Evolutionary conservation across 2,113 vertebrate genomes (phyloP).

Genomic region (Coregonus clupeaformis): DNA sequence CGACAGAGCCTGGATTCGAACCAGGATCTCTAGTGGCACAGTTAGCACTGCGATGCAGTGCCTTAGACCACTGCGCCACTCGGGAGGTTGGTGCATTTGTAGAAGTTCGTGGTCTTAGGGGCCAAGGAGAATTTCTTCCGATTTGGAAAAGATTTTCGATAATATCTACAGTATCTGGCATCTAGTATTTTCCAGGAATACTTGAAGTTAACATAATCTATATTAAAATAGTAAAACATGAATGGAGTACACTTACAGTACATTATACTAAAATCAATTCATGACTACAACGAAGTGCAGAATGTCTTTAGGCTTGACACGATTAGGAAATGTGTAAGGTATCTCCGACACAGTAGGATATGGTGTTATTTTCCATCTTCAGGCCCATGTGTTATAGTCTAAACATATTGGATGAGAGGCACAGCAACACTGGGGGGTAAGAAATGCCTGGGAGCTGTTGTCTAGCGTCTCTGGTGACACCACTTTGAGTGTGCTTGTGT

Average conservation of each 20-base stretch:
- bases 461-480: conserved; percentile 53
- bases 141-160: too few relatives aligned
- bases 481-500: conserved; percentile 33
- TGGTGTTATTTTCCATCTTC: conserved; percentile 68
- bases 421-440: conserved; percentile 60
- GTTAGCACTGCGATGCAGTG: too few relatives aligned
- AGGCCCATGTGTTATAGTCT: conserved; percentile 64
- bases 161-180: not conserved
- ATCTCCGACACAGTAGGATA: conserved; percentile 56
- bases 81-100: too few relatives aligned
- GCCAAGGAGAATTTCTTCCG: too few relatives aligned
- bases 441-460: conserved; percentile 68
- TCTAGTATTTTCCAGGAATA: not conserved
- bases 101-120: too few relatives aligned
- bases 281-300: not conserved
- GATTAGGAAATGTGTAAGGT: conserved; percentile 29
- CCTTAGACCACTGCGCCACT: too few relatives aligned
- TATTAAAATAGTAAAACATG: not conserved
- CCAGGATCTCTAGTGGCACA: too few relatives aligned
- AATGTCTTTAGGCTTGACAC: not conserved
- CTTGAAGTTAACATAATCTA: not conserved
- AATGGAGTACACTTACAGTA: not conserved
- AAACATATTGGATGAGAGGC: conserved; percentile 72
- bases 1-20: too few relatives aligned
- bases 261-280: conserved; percentile 13